Evolutionary conservation across 2,113 vertebrate species (phyloP).

Genomic region (Syngnathus typhle): DNA sequence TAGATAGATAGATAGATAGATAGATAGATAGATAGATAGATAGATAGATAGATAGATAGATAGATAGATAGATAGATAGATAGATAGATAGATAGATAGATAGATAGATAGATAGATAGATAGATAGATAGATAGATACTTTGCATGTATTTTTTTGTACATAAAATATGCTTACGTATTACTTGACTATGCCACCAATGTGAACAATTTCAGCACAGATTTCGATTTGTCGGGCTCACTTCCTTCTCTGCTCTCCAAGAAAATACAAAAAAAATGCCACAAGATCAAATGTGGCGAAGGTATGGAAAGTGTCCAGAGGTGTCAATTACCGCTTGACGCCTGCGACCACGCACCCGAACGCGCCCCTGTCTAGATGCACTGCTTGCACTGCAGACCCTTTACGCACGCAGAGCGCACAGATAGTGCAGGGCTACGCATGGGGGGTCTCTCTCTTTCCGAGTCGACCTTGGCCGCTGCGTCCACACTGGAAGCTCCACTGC

Average conservation of each 20-base stretch:
- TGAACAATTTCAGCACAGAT: neutral
- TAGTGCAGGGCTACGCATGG: slow-evolving; percentile 34
- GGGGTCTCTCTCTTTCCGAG: slow-evolving; percentile 37
- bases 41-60: too few species aligned
- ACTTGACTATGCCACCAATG: too few species aligned
- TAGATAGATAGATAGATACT: too few species aligned
- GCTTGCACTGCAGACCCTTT: slow-evolving; percentile 27
- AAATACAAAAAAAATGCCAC: slow-evolving; percentile 8
- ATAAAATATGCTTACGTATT: too few species aligned
- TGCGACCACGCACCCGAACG: neutral
- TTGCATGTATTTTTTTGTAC: too few species aligned
- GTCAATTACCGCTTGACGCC: slow-evolving; percentile 19
- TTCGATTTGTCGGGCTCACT: neutral
- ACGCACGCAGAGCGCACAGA: slow-evolving; percentile 51
- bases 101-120: too few species aligned
- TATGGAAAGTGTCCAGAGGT: slow-evolving; percentile 8
- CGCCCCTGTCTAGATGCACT: neutral
- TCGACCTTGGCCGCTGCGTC: slow-evolving; percentile 44
- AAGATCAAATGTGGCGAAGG: slow-evolving; percentile 10
- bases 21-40: too few species aligned
- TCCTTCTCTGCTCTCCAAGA: slow-evolving; percentile 3
- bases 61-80: too few species aligned
- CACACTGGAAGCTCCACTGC: slow-evolving; percentile 39
- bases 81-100: too few species aligned
- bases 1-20: too few species aligned